Evolutionary conservation across 2,888 invertebrate genomes (phyloP), one percentile per base, ranked within the genome.

Genomic region (Eilema caniola): DNA sequence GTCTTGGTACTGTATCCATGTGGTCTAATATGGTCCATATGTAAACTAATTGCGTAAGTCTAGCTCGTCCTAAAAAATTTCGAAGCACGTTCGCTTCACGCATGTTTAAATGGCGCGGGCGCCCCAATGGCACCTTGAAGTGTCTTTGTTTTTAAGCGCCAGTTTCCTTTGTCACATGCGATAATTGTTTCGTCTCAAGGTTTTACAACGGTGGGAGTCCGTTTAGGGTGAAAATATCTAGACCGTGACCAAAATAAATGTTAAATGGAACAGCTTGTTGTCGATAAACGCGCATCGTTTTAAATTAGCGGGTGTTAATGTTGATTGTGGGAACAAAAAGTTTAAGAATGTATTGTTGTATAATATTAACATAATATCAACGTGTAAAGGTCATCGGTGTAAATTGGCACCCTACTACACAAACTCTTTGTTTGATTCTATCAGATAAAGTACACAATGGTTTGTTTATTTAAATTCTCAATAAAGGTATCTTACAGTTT

Each of bases 61-160:
- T 64, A 72, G 72, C 74, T 78, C 75, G 83, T 86, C 83, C 75
- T 83, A 85, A 83, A 85, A 89, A 85, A 87, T 89, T 89, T 92
- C 85, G 87, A 88, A 81, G 83, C 89, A 90, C 88, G 89, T 89
- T 84, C 85, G 87, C 83, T 83, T 79, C 72, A 83, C 83, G 81
- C 79, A 80, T 86, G 85, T 86, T 86, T 88, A 84, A 87, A 87
- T 88, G 88, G 86, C 88, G 86, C 83, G 85, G 88, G 86, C 88
- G 86, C 83, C 85, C 79, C 87, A 91, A 90, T 89, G 92, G 87
- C 93, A 93, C 93, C 92, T 92, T 92, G 89, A 83, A 72, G 71
- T 79, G 85, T 78, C 85, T 85, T 86, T 88, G 88, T 90, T 88
- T 88, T 86, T 83, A 83, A 84, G 78, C 78, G 83, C 78, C 83